Conservation (phyloP, 2,113 vertebrate species). For the Circaetus cinerascens region DNA sequence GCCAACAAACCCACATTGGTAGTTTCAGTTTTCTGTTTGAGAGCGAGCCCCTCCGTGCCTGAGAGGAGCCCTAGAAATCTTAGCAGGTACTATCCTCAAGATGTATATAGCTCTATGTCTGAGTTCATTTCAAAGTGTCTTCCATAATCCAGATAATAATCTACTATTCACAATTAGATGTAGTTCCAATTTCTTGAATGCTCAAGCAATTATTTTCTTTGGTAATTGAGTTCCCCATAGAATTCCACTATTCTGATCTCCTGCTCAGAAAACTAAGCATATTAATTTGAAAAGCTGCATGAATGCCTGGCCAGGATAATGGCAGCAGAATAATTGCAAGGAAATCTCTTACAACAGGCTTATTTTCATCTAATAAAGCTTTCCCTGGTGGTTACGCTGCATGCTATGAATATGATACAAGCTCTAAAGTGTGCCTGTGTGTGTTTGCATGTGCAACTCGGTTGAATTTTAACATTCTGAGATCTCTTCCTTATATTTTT, state of each 20-base stretch:
- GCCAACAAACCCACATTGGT: neutral
- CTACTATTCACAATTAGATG: constrained; percentile 70
- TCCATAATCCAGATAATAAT: constrained; percentile 69
- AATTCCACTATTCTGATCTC: constrained; percentile 71
- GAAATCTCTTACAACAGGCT: constrained; percentile 77
- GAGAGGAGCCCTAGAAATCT: neutral
- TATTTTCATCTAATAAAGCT: constrained; percentile 80
- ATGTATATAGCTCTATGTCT: neutral
- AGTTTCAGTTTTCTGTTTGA: neutral
- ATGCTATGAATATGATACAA: constrained; percentile 71
- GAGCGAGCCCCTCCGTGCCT: neutral
- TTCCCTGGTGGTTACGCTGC: constrained; percentile 47
- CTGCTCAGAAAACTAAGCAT: constrained; percentile 65
- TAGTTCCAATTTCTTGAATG: constrained; percentile 68
- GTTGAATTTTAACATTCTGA: constrained; percentile 3
- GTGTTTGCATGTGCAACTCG: neutral
- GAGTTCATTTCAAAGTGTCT: constrained; percentile 40
- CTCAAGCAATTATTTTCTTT: constrained; percentile 74
- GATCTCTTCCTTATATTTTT: neutral
- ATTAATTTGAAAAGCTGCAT: constrained; percentile 78
- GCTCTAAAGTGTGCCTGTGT: constrained; percentile 29
- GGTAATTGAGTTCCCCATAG: constrained; percentile 72
- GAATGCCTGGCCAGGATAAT: constrained; percentile 67
- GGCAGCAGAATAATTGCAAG: constrained; percentile 71
- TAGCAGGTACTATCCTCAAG: neutral